Evolutionary conservation across 1,140 invertebrate species (phyloP).

Genomic region (Neodiprion lecontei): DNA sequence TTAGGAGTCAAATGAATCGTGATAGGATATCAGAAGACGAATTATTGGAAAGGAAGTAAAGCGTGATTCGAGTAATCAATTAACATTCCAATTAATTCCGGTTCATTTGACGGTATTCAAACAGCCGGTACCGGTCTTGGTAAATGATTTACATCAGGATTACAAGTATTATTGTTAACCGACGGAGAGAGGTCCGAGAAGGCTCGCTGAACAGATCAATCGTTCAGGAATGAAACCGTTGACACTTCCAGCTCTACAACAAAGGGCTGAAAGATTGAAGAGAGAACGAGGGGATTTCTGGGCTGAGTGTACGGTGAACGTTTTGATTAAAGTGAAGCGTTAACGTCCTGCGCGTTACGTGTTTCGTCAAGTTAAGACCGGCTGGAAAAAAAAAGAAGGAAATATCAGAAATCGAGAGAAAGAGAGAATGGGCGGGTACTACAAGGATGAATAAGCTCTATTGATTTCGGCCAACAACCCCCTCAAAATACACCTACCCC

Average conservation of each 20-base stretch:
- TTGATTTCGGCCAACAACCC: slow-evolving; percentile 3
- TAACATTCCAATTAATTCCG: too few relatives aligned
- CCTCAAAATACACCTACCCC: neutral
- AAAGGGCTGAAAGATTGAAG: neutral
- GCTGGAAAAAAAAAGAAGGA: neutral
- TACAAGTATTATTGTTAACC: too few relatives aligned
- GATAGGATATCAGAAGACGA: neutral
- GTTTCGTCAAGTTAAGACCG: neutral
- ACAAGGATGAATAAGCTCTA: neutral
- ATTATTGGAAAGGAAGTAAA: too few relatives aligned
- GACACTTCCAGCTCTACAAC: neutral
- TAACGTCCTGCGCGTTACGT: too few relatives aligned
- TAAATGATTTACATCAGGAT: too few relatives aligned
- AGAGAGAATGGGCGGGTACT: neutral
- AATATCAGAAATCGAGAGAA: neutral
- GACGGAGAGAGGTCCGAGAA: too few relatives aligned
- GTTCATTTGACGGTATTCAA: too few relatives aligned
- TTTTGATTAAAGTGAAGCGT: neutral
- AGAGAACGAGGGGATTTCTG: neutral
- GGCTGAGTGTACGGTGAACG: neutral
- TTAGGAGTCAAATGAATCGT: neutral
- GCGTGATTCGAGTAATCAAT: too few relatives aligned
- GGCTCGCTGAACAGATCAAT: neutral
- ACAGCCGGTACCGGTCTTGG: too few relatives aligned
- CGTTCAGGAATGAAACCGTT: neutral